Conservation (phyloP, 2,797 vertebrate species). For the Meriones psammophilus region DNA sequence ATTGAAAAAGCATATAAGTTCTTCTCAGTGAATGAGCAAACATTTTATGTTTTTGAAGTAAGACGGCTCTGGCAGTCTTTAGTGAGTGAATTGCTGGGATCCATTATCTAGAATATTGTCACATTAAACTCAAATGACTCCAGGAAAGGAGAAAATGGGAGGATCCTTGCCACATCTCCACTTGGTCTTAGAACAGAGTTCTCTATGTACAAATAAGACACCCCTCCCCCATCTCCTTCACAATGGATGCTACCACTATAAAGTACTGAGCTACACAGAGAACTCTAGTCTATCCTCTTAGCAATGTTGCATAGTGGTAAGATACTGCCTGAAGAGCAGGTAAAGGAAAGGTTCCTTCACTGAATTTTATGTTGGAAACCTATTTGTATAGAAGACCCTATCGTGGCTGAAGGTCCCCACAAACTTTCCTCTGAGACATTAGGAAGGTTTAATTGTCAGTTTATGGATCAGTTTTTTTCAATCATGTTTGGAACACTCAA, state of each 20-base stretch:
- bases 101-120: constrained; percentile 31
- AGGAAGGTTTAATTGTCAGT: constrained; percentile 54
- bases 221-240: background rate
- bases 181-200: background rate
- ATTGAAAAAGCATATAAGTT: background rate
- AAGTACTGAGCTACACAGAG: background rate
- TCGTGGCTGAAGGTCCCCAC: background rate
- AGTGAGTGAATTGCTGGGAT: constrained; percentile 1
- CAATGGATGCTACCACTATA: background rate
- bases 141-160: background rate
- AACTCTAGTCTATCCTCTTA: background rate
- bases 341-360: constrained; percentile 32
- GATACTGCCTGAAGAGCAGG: background rate
- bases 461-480: constrained; percentile 76
- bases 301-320: constrained; percentile 19
- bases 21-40: background rate
- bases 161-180: background rate
- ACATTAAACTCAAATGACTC: background rate
- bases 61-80: background rate
- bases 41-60: background rate
- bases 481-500: constrained; percentile 68
- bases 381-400: background rate
- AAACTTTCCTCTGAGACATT: constrained; percentile 10
- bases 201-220: background rate
- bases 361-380: background rate